phyloP scores from a whole-genome alignment of 1,140 invertebrate species.

The Microplitis mediator region DNA sequence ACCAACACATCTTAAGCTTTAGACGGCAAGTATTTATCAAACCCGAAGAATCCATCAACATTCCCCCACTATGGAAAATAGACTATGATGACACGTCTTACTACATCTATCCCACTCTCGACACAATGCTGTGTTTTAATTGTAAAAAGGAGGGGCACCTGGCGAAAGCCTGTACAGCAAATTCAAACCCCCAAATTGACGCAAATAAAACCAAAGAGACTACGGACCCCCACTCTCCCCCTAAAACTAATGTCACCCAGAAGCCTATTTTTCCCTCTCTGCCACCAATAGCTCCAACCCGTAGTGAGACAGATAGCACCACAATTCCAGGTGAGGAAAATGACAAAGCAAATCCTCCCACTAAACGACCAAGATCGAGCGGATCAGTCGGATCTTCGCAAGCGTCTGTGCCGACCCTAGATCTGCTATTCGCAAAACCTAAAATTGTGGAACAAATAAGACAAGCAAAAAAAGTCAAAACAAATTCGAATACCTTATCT shows the following conservation, averaged over 20 bases:
- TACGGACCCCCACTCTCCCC: neutral
- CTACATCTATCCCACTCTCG: neutral
- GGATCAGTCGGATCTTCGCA: neutral
- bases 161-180: neutral
- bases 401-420: neutral
- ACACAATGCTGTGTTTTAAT: neutral
- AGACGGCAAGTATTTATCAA: slow-evolving; percentile 7
- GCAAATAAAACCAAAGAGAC: no score
- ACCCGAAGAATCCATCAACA: neutral
- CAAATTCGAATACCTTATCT: neutral
- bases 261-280: neutral
- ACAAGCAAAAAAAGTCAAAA: neutral
- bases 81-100: neutral
- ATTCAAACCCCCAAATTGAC: neutral
- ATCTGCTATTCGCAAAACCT: neutral
- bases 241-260: neutral
- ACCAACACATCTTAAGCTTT: slow-evolving; percentile 17
- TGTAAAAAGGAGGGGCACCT: neutral
- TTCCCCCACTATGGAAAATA: neutral
- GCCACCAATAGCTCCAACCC: neutral
- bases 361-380: neutral
- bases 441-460: neutral
- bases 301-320: neutral
- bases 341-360: neutral
- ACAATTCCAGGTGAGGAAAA: neutral